Evolutionary conservation across 2,888 invertebrate species (phyloP).

Genomic region (Aporophyla nigra): DNA sequence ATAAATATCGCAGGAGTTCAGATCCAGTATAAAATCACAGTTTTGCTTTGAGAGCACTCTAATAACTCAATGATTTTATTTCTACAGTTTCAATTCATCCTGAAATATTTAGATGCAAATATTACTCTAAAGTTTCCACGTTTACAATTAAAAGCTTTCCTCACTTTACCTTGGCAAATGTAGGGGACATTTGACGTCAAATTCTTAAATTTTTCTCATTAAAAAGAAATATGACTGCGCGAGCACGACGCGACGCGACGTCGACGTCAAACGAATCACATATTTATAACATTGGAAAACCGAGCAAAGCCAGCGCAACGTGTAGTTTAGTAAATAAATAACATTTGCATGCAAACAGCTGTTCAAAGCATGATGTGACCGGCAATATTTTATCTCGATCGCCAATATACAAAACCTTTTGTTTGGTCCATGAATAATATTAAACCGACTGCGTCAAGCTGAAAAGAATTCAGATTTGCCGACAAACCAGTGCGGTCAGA

Average conservation of each 20-base stretch:
- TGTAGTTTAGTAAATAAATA: constrained; percentile 52
- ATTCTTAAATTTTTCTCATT: constrained; percentile 41
- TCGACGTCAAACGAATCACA: constrained; percentile 16
- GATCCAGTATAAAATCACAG: background rate
- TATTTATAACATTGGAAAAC: constrained; percentile 45
- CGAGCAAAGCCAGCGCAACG: constrained; percentile 21
- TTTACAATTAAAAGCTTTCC: constrained; percentile 22
- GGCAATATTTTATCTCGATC: constrained; percentile 63
- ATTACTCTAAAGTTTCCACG: background rate
- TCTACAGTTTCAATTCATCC: background rate
- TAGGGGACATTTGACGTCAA: constrained; percentile 7
- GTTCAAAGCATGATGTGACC: constrained; percentile 43
- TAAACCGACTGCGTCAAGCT: constrained; percentile 39
- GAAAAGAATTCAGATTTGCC: constrained; percentile 55
- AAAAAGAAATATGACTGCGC: constrained; percentile 34
- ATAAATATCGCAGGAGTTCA: background rate
- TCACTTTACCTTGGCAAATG: too few species aligned
- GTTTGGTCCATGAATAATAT: constrained; percentile 62
- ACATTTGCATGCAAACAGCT: constrained; percentile 48
- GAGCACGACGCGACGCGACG: background rate
- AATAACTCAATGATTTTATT: background rate
- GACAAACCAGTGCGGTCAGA: constrained; percentile 45
- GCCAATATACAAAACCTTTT: constrained; percentile 57
- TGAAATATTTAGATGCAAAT: background rate
- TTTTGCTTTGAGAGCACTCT: background rate